Base-by-base conservation (phyloP, 2,113 vertebrate species). In the Onychorhynchus coronatus region DNA sequence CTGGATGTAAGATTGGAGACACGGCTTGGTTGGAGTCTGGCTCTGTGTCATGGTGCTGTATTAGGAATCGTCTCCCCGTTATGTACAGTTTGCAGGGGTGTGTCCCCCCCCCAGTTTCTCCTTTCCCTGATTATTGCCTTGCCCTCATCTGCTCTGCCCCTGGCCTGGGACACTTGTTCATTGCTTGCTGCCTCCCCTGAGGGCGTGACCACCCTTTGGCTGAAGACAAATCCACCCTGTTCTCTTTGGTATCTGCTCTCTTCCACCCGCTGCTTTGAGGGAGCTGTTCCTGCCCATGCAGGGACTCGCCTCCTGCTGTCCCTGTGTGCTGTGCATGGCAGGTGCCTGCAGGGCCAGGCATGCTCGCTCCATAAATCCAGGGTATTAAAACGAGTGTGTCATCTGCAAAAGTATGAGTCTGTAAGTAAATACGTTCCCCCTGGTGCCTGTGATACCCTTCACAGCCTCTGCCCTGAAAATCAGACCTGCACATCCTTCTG, bases 151-250 rank as follows among this genome's bases (percentile, higher is more conserved):
- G 55, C 59, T 47, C 44, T 62, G 72, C 24, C 44, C 7, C 63
- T 24, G 12, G 13, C 30, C n/a, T 55, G 24, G 25, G 37, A 11
- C 49, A 24, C 35, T 24, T 21, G 12, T 23, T 72, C 25, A 1
- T 4, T 8, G 46, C 31, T 22, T 33, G 27, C 70, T 63, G 31
- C 2, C 2, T 35, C 71, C 52, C 22, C 11, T 9, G 71, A 28
- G 42, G n/a, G 59, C 0, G 3, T 27, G 53, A 3, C 23, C 10
- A 2, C 4, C 24, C 58, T 70, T 10, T 6, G n/a, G 15, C n/a
- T 49, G 82, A 8, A 8, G 25, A 42, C 0, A 47, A 72, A 12
- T 27, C 46, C 12, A 2, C 14, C 39, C 68, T 3, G 0, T 13
- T 44, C n/a, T 67, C 62, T 24, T 27, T 7, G 66, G 39, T 5